These are phyloP conservation scores for Eurosta solidaginis DNA, from an alignment of 1,140 invertebrate genomes.

Conservation along the genomic window DNA sequence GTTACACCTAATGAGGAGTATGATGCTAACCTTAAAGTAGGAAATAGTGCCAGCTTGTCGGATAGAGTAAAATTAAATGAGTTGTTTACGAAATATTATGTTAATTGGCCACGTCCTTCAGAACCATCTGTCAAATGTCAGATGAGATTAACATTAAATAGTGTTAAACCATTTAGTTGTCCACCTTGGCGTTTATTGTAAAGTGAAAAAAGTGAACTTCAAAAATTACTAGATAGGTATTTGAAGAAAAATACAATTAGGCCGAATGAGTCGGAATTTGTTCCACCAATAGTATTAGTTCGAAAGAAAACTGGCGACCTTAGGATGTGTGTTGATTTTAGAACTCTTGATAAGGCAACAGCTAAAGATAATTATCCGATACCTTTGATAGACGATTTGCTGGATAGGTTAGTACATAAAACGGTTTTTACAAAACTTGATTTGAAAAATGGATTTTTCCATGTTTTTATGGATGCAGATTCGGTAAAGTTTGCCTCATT, in stretches of 20 bases:
- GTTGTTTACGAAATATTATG: constrained; percentile 15
- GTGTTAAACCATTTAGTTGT: constrained; percentile 38
- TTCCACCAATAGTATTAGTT: constrained; percentile 46
- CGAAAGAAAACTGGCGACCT: constrained; percentile 43
- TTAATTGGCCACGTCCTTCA: background rate
- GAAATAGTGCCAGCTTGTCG: background rate
- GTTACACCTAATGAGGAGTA: too few species aligned
- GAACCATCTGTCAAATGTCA: constrained; percentile 23
- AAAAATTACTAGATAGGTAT: constrained; percentile 42
- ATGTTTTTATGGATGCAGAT: constrained; percentile 43
- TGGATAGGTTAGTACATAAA: constrained; percentile 41
- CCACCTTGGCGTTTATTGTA: constrained; percentile 39
- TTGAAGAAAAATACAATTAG: constrained; percentile 40
- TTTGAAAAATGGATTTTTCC: constrained; percentile 51
- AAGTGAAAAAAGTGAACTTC: constrained; percentile 38
- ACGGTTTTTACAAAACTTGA: constrained; percentile 48
- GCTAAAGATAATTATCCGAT: constrained; percentile 45
- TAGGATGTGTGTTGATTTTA: constrained; percentile 43
- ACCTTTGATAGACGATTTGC: constrained; percentile 51
- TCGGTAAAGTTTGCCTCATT: constrained; percentile 49
- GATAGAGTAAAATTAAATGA: background rate
- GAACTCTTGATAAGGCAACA: constrained; percentile 40
- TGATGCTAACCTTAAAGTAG: too few species aligned
- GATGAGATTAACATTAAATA: constrained; percentile 34
- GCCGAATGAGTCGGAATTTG: constrained; percentile 45